Evolutionary conservation across 1,140 invertebrate species (phyloP).

Genomic region (Grapholita molesta): DNA sequence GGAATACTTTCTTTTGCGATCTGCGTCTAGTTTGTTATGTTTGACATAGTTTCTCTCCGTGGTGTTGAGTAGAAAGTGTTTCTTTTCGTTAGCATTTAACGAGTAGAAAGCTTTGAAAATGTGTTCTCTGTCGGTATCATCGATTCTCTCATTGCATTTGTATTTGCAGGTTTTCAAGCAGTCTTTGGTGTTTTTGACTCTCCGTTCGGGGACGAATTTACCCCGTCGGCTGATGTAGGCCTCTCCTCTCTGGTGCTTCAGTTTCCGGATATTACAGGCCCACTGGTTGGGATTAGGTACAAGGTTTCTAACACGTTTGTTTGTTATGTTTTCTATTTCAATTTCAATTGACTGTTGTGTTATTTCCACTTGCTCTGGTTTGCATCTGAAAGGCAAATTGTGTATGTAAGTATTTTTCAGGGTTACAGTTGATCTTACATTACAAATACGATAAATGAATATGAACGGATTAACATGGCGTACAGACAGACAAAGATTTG

Average conservation of each 20-base stretch:
- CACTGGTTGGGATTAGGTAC: slow-evolving; percentile 56
- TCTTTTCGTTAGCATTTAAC: slow-evolving; percentile 67
- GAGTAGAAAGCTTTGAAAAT: slow-evolving; percentile 71
- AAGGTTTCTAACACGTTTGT: slow-evolving; percentile 40
- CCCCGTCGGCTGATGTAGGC: slow-evolving; percentile 64
- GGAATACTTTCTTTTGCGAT: slow-evolving; percentile 52
- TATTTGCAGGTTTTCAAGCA: slow-evolving; percentile 60
- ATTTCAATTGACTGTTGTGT: neutral
- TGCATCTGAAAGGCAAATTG: slow-evolving; percentile 42
- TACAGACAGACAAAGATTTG: too few relatives aligned
- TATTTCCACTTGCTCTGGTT: slow-evolving; percentile 31
- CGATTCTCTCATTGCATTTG: slow-evolving; percentile 62
- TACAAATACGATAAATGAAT: too few relatives aligned
- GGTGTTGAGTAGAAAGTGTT: slow-evolving; percentile 64
- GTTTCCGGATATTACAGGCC: slow-evolving; percentile 63
- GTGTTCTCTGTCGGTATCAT: slow-evolving; percentile 58
- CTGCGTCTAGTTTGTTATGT: slow-evolving; percentile 36
- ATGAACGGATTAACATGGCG: too few relatives aligned
- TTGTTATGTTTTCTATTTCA: slow-evolving; percentile 25
- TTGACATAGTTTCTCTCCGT: slow-evolving; percentile 58
- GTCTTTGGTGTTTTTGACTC: slow-evolving; percentile 59
- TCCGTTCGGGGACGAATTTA: slow-evolving; percentile 59
- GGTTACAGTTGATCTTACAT: neutral
- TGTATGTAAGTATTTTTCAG: neutral
- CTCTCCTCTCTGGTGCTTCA: slow-evolving; percentile 65